A percentile compares a stretch with the other conserved stretches of the same genome.
phyloP scores from a whole-genome alignment of 1,140 invertebrate species.

The Patella vulgata region DNA sequence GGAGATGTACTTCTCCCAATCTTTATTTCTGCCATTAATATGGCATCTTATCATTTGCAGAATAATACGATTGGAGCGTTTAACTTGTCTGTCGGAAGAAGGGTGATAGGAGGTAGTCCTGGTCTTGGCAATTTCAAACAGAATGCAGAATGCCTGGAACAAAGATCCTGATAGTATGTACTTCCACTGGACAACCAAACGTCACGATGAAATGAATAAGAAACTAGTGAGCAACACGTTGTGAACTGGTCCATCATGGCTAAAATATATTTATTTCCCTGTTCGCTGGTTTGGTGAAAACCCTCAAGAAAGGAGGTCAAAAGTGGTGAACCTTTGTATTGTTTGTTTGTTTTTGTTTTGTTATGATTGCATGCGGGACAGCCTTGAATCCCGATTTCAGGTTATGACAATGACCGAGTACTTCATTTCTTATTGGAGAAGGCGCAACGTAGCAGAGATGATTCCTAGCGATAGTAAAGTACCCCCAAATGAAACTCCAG shows the following conservation, averaged over 20 bases:
- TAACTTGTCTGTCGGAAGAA: no score
- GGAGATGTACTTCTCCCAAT: no score
- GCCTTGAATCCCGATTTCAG: background rate
- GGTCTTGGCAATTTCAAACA: no score
- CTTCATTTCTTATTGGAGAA: no score
- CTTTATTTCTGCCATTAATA: no score
- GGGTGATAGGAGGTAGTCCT: no score
- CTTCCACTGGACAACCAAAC: constrained; percentile 58
- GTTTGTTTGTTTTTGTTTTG: background rate
- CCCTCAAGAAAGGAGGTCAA: background rate
- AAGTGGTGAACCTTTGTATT: background rate
- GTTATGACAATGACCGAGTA: background rate
- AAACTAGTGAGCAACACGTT: constrained; percentile 53
- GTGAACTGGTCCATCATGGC: constrained; percentile 48
- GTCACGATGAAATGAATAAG: constrained; percentile 53
- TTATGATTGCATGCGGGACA: background rate
- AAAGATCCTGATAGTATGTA: constrained; percentile 54
- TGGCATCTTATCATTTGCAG: no score
- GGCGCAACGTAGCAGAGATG: no score
- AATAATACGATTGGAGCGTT: no score
- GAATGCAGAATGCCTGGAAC: no score
- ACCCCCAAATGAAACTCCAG: no score
- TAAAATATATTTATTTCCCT: constrained; percentile 46
- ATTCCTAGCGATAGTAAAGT: no score
- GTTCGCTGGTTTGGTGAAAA: constrained; percentile 14